phyloP scores from a whole-genome alignment of 92 coral and sea anemone genomes.

The Bergia puertoricense region DNA sequence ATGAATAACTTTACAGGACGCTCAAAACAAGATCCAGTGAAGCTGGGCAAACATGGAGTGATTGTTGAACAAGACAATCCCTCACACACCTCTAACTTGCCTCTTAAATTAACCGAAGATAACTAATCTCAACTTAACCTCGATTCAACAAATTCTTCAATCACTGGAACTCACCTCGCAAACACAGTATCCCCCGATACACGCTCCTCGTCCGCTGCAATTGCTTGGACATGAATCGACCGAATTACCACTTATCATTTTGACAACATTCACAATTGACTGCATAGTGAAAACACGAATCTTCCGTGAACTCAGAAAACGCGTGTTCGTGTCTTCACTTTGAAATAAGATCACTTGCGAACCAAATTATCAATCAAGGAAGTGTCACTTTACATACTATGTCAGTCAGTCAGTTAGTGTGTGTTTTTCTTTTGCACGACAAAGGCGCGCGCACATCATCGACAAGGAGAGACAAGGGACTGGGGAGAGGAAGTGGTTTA shows the following conservation, averaged over 20 bases:
- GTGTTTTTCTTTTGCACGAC: no score
- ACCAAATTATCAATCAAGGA: no score
- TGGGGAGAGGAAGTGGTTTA: no score
- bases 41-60: no score
- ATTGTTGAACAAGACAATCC: not conserved
- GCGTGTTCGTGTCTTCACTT: no score
- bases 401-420: no score
- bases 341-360: no score
- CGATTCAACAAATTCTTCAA: not conserved
- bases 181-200: constrained; percentile 75
- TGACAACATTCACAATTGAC: constrained; percentile 56
- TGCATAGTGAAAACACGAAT: constrained; percentile 51
- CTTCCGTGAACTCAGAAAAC: not conserved
- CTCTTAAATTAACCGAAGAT: not conserved
- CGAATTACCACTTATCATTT: constrained; percentile 64
- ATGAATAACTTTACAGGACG: not conserved
- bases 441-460: no score
- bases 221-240: constrained; percentile 63
- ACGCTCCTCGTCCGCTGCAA: constrained; percentile 82
- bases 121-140: no score
- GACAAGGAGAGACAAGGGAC: no score
- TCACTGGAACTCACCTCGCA: constrained; percentile 68
- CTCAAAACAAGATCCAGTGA: not conserved
- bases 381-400: no score
- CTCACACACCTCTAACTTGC: not conserved